These are phyloP conservation scores for Capra hircus DNA, from an alignment of 2,113 vertebrate genomes.

Conservation along the genomic window DNA sequence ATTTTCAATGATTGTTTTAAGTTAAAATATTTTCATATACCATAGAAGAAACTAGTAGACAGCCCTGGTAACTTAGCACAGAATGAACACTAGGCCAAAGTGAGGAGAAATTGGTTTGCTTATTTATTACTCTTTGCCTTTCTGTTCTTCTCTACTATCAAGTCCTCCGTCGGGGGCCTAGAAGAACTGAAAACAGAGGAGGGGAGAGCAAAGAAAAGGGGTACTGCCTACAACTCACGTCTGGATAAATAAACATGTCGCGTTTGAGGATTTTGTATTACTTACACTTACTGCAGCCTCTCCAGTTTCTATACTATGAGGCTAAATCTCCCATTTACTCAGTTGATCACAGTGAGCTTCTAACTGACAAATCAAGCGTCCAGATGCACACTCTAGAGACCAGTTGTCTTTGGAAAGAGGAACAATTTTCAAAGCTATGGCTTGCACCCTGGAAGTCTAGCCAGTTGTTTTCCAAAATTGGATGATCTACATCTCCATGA, in stretches of 20 bases:
- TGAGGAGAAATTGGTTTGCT: not conserved
- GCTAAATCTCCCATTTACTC: not conserved
- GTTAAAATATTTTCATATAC: not conserved
- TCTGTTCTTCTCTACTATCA: not conserved
- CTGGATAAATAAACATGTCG: not conserved
- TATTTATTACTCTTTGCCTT: not conserved
- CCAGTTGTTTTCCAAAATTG: not conserved
- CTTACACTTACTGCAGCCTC: not conserved
- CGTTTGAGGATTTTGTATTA: not conserved
- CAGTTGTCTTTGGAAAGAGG: not conserved
- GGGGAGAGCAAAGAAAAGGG: not conserved
- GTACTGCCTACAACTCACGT: not conserved
- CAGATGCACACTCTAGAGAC: not conserved
- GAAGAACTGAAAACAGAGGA: not conserved
- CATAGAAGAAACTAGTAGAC: not conserved
- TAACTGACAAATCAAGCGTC: not conserved
- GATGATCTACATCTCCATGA: not conserved
- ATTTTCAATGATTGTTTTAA: slow-evolving; percentile 27
- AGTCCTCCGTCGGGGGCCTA: not conserved
- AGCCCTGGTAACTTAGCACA: not conserved
- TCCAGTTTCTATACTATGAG: not conserved
- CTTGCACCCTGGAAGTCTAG: not conserved
- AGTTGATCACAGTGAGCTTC: not conserved
- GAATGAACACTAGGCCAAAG: not conserved
- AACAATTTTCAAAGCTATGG: not conserved